Evolutionary conservation across 2,888 invertebrate species (phyloP), one percentile per base, ranked within the genome.

Genomic region (Dinocampus coccinellae): DNA sequence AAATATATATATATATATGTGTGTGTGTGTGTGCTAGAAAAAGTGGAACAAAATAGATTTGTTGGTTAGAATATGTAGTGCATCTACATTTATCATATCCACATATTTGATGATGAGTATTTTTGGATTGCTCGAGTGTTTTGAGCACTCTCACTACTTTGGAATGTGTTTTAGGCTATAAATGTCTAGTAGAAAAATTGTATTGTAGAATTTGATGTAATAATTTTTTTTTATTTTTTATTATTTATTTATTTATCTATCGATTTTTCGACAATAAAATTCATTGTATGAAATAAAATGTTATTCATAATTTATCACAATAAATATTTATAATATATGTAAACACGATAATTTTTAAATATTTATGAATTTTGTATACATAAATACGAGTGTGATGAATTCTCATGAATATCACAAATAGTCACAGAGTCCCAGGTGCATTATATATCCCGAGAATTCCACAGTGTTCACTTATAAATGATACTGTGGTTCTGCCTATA

Each of bases 401-500:
- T 47, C 16, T 16, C 16, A n/a, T 3, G n/a, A 20, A 4, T n/a
- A 20, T 47, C 9, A 20, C 47, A 47, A 47, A 47, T 47, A 39
- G 39, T 39, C 39, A 16, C 16, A 20, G 20, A 47, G 20, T 1
- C n/a, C 55, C 55, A 55, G 55, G 26, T 55, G 55, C 10, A n/a
- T 47, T 47, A 7, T 47, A 16, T 24, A 55, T 55, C 13, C 11
- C 26, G 9, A 55, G 26, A 55, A 26, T 55, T 55, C 55, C 55
- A 13, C 13, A 55, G 16, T 16, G 16, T 47, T 47, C 7, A 47
- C 20, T 47, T 20, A 16, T 47, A 20, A 47, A 9, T n/a, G n/a
- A n/a, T n/a, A 4, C n/a, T 7, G 7, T 7, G 20, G 16, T 2
- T n/a, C 47, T 47, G 53, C 39, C 62, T 78, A 79, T 81, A 79